These are phyloP conservation scores for Volucella inflata DNA, from an alignment of 2,888 invertebrate genomes.

Conservation along the genomic window DNA sequence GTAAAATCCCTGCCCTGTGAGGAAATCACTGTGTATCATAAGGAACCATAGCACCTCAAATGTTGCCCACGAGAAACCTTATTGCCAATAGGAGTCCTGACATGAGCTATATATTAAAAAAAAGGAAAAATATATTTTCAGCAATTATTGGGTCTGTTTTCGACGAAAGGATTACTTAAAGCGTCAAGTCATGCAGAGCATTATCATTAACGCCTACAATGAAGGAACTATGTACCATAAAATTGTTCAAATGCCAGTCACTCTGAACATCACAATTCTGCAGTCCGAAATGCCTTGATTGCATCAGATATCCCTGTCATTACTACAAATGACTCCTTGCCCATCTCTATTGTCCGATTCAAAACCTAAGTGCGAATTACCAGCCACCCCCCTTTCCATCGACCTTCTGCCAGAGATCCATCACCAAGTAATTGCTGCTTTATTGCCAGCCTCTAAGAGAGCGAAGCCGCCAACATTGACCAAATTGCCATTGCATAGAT, in stretches of 20 bases:
- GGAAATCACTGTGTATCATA: no score
- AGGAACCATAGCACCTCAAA: no score
- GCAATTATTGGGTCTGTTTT: no score
- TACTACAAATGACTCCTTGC: slow-evolving; percentile 18
- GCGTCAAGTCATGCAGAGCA: no score
- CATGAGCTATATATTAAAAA: no score
- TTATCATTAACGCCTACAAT: slow-evolving; percentile 7
- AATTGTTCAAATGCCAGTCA: no score
- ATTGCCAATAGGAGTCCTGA: no score
- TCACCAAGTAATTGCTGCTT: slow-evolving; percentile 60
- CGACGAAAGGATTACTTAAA: no score
- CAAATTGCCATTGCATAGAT: slow-evolving; percentile 49
- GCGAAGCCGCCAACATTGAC: slow-evolving; percentile 50
- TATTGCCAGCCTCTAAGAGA: slow-evolving; percentile 40
- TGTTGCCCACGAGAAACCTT: no score
- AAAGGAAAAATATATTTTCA: no score
- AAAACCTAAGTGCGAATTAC: slow-evolving; percentile 43
- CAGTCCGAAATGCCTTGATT: slow-evolving; percentile 31
- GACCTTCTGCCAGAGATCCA: slow-evolving; percentile 5
- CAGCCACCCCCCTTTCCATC: slow-evolving; percentile 25
- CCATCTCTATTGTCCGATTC: slow-evolving; percentile 31
- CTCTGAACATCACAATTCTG: not conserved
- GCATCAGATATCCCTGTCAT: slow-evolving; percentile 17
- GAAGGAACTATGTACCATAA: not conserved
- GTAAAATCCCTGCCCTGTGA: no score